Percentiles rank a stretch among this genome's conserved stretches.
phyloP scores from a whole-genome alignment of 2,888 invertebrate species.

The Ferrisia virgata region DNA sequence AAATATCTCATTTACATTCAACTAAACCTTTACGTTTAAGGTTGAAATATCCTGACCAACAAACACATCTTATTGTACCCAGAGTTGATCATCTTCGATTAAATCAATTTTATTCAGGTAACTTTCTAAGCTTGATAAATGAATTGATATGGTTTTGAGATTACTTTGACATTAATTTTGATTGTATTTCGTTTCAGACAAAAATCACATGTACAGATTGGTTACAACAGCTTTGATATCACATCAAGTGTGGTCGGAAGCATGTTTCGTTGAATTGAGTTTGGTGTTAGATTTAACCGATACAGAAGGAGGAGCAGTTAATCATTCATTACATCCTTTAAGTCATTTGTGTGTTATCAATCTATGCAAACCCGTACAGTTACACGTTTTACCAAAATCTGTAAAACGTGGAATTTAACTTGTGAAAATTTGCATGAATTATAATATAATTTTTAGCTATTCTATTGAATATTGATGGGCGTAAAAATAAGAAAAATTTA shows the following conservation, averaged over 20 bases:
- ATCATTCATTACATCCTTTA: slow-evolving; percentile 56
- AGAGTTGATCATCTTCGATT: slow-evolving; percentile 67
- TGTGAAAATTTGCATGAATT: background rate
- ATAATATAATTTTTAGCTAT: background rate
- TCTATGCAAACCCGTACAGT: slow-evolving; percentile 79
- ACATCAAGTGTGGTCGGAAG: slow-evolving; percentile 89
- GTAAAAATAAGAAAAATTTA: too few species aligned
- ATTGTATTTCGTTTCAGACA: slow-evolving; percentile 54
- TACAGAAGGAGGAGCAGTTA: slow-evolving; percentile 54
- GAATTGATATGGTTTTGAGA: background rate
- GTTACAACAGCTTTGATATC: slow-evolving; percentile 84
- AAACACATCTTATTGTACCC: slow-evolving; percentile 78
- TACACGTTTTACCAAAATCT: slow-evolving; percentile 83
- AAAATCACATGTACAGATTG: slow-evolving; percentile 64
- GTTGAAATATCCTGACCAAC: slow-evolving; percentile 88
- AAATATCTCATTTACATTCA: slow-evolving; percentile 74
- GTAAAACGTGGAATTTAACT: slow-evolving; percentile 76
- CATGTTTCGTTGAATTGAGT: slow-evolving; percentile 82
- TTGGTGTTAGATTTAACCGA: slow-evolving; percentile 74
- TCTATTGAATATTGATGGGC: too few species aligned
- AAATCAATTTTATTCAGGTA: slow-evolving; percentile 48
- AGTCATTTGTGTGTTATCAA: slow-evolving; percentile 66
- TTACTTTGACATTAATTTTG: background rate
- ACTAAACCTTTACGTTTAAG: slow-evolving; percentile 73
- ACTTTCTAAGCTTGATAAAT: background rate